Evolutionary conservation across 2,797 vertebrate species (phyloP).

Genomic region (Choloepus didactylus): DNA sequence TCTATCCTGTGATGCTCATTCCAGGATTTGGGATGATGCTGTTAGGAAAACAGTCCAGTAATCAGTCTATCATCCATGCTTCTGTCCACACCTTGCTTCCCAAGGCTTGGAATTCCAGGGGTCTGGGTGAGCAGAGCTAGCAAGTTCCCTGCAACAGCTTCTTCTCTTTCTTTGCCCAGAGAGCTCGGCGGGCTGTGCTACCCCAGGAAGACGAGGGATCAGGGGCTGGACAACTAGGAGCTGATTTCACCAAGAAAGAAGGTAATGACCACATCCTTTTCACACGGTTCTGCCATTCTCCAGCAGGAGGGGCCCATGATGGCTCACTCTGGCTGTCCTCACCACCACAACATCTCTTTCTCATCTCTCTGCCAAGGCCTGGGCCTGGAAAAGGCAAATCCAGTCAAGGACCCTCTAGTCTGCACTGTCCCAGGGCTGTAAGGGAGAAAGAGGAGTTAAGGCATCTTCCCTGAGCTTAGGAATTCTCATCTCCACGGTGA

Average conservation of each 20-base stretch:
- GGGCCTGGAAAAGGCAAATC: not conserved
- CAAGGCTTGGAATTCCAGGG: not conserved
- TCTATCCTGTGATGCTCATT: not conserved
- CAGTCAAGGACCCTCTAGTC: not conserved
- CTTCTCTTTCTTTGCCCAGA: constrained; percentile 77
- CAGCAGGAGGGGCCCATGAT: not conserved
- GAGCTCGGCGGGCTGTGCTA: constrained; percentile 85
- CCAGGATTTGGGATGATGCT: not conserved
- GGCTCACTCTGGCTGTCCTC: not conserved
- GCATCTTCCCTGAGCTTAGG: not conserved
- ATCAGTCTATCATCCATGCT: not conserved
- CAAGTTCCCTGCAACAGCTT: not conserved
- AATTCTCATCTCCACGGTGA: not conserved
- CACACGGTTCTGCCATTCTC: not conserved
- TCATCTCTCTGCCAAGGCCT: not conserved
- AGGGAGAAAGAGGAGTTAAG: not conserved
- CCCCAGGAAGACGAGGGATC: constrained; percentile 88
- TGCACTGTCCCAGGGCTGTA: not conserved
- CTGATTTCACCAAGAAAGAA: constrained; percentile 83
- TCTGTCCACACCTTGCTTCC: not conserved
- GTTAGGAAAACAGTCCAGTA: not conserved
- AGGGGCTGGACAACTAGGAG: constrained; percentile 37
- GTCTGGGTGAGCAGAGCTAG: not conserved
- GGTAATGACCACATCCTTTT: constrained; percentile 78
- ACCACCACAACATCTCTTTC: not conserved